phyloP scores from a whole-genome alignment of 2,113 vertebrate genomes.

The Aegotheles bennettii region DNA sequence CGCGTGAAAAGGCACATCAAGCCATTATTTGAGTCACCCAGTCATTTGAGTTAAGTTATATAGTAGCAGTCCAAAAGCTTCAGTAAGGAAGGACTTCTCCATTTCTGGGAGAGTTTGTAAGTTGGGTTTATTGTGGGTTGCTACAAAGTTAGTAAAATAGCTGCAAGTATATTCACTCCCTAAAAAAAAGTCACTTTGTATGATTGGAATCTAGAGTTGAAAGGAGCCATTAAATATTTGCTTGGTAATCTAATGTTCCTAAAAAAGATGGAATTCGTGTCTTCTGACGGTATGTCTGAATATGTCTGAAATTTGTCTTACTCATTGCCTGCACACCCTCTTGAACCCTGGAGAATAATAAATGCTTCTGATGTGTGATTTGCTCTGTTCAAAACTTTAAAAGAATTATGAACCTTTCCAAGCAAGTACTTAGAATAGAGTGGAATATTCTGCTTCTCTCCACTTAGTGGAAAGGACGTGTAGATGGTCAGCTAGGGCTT shows the following conservation, averaged over 20 bases:
- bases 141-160: neutral
- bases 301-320: neutral
- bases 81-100: neutral
- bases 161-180: neutral
- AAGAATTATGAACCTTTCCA: neutral
- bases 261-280: constrained; percentile 1
- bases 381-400: neutral
- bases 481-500: neutral
- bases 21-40: neutral
- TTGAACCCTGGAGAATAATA: neutral
- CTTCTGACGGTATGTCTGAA: neutral
- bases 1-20: neutral
- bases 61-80: neutral
- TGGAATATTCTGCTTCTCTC: neutral
- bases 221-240: neutral
- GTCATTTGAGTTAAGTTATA: neutral
- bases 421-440: neutral
- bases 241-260: neutral
- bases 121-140: too few relatives aligned
- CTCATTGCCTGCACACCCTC: neutral
- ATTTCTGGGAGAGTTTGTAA: neutral
- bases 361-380: neutral
- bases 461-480: neutral
- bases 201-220: neutral
- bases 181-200: neutral